Evolutionary conservation across 2,797 vertebrate species (phyloP).

Genomic region (Oreochromis mossambicus): DNA sequence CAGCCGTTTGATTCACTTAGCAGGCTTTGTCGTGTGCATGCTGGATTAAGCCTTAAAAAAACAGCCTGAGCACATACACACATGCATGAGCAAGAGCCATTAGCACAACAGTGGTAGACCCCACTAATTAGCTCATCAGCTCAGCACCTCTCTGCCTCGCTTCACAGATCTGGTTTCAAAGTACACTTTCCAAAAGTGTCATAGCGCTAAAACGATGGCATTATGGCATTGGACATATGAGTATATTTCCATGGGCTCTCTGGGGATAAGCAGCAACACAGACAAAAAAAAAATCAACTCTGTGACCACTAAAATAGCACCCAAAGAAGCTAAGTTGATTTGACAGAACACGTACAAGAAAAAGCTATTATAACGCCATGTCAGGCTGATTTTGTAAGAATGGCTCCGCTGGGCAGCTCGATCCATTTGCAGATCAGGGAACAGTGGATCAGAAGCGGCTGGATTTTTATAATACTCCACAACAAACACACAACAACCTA

Average conservation of each 20-base stretch:
- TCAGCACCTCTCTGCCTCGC: constrained; percentile 23
- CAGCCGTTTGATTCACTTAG: constrained; percentile 67
- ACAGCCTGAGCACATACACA: not conserved
- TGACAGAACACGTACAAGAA: constrained; percentile 72
- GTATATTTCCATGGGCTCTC: constrained; percentile 31
- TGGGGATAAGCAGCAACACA: constrained; percentile 12
- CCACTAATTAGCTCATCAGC: constrained; percentile 54
- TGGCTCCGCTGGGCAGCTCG: constrained; percentile 43
- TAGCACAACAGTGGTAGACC: constrained; percentile 26
- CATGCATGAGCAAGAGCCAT: constrained; percentile 22
- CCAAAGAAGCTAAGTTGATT: constrained; percentile 66
- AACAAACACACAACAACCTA: constrained; percentile 32
- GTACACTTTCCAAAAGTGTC: constrained; percentile 24
- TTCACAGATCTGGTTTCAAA: constrained; percentile 32
- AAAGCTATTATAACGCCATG: constrained; percentile 70
- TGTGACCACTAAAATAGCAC: constrained; percentile 63
- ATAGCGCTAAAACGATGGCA: constrained; percentile 8
- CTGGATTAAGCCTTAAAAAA: constrained; percentile 57
- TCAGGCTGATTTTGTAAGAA: constrained; percentile 57
- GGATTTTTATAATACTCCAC: constrained; percentile 29
- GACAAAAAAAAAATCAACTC: constrained; percentile 18
- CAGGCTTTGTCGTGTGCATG: constrained; percentile 61
- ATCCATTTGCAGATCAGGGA: constrained; percentile 67
- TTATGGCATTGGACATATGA: not conserved
- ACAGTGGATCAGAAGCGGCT: constrained; percentile 33